These are phyloP conservation scores for Tenualosa thibaudeaui DNA, from an alignment of 2,797 vertebrate species.

Conservation along the genomic window DNA sequence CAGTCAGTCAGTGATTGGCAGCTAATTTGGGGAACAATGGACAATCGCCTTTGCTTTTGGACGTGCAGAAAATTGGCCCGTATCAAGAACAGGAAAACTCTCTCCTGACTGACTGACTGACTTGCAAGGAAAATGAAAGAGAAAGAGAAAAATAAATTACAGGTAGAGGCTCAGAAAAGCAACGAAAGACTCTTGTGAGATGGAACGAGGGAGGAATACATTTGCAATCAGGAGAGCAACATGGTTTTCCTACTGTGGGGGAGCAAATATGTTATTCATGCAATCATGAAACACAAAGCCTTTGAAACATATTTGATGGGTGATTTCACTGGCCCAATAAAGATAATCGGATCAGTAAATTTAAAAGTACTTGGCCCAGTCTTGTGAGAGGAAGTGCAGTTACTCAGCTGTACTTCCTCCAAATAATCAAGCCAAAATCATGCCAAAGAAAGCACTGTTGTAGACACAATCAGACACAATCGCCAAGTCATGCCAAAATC, in stretches of 20 bases:
- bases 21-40: conserved; percentile 63
- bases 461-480: not conserved
- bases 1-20: conserved; percentile 57
- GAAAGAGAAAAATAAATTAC: conserved; percentile 8
- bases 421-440: not conserved
- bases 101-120: conserved; percentile 41
- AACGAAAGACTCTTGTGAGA: not conserved
- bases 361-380: not conserved
- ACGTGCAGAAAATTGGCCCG: conserved; percentile 43
- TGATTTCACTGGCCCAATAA: not conserved
- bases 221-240: not conserved
- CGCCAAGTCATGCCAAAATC: not conserved
- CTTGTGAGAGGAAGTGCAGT: not conserved
- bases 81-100: conserved; percentile 36
- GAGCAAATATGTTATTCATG: not conserved
- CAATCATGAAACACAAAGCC: no score
- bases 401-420: not conserved
- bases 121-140: conserved; percentile 47
- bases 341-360: not conserved
- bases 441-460: not conserved
- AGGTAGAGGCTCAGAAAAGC: not conserved
- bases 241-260: not conserved
- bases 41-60: conserved; percentile 53
- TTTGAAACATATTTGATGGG: not conserved
- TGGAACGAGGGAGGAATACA: not conserved